phyloP scores from a whole-genome alignment of 30 jellyfish, hydroid and myxozoan genomes.

The Turritopsis rubra region DNA sequence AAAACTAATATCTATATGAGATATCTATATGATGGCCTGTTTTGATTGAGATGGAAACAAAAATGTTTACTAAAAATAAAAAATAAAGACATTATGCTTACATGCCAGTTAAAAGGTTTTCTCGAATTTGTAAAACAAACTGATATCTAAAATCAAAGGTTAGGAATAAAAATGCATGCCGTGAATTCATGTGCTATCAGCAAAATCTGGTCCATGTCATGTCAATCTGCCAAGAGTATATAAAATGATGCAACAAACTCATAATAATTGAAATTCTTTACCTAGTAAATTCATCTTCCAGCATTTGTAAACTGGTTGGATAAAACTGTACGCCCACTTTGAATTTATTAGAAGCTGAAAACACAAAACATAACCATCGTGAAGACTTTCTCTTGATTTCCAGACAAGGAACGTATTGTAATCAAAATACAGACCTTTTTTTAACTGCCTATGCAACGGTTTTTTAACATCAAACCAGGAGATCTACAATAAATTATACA shows the following conservation, averaged over 20 bases:
- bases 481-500: neutral
- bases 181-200: no score
- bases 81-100: no score
- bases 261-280: neutral
- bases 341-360: slow-evolving; percentile 5
- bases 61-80: no score
- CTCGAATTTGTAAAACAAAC: slow-evolving; percentile 55
- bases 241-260: neutral
- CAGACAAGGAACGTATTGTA: no score
- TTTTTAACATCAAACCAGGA: slow-evolving; percentile 5
- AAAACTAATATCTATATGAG: no score
- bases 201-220: no score
- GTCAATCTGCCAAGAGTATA: neutral
- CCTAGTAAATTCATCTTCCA: slow-evolving; percentile 10
- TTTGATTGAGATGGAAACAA: no score
- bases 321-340: slow-evolving; percentile 4
- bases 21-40: no score
- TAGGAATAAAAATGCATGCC: neutral
- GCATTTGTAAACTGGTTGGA: slow-evolving; percentile 15
- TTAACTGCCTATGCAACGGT: slow-evolving; percentile 10
- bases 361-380: no score
- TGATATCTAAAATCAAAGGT: slow-evolving; percentile 33
- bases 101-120: slow-evolving; percentile 50
- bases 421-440: neutral
- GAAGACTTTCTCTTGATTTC: no score